phyloP scores from a whole-genome alignment of 1,140 invertebrate species.

The Scaptodrosophila lebanonensis region DNA sequence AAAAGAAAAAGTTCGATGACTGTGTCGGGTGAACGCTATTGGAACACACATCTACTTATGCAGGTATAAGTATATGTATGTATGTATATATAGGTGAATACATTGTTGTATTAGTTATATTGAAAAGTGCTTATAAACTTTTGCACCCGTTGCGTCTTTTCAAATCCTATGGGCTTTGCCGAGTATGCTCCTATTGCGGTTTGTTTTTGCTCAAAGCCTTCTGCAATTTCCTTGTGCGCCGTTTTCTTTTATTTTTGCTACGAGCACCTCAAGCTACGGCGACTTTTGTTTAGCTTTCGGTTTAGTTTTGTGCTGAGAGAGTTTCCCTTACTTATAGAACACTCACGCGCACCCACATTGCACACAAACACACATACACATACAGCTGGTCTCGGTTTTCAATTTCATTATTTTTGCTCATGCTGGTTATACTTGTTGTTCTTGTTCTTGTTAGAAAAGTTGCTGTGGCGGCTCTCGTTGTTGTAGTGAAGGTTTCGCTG shows the following conservation, averaged over 20 bases:
- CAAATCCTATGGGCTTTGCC: constrained; percentile 21
- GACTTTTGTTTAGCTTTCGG: constrained; percentile 49
- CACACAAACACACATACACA: no score
- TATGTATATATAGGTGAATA: neutral
- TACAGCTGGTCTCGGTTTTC: constrained; percentile 66
- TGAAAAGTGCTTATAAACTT: constrained; percentile 55
- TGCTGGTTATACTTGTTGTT: constrained; percentile 54
- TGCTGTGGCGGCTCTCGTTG: no score
- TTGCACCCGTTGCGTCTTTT: constrained; percentile 27
- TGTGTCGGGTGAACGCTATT: constrained; percentile 1
- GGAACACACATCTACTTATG: neutral
- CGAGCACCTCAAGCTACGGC: constrained; percentile 18
- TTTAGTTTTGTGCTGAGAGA: constrained; percentile 24
- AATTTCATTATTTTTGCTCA: constrained; percentile 64
- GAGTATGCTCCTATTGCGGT: neutral
- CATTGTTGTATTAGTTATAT: constrained; percentile 47
- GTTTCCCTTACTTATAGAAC: constrained; percentile 19
- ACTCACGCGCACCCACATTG: constrained; percentile 34
- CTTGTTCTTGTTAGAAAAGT: constrained; percentile 26
- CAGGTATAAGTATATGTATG: neutral
- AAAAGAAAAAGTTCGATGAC: no score
- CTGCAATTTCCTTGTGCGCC: constrained; percentile 30
- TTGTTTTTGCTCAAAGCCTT: constrained; percentile 5
- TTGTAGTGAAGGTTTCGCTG: constrained; percentile 14
- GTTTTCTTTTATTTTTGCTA: constrained; percentile 11